Conservation (phyloP, 1,140 invertebrate genomes). For the Brachionus angularis region DNA sequence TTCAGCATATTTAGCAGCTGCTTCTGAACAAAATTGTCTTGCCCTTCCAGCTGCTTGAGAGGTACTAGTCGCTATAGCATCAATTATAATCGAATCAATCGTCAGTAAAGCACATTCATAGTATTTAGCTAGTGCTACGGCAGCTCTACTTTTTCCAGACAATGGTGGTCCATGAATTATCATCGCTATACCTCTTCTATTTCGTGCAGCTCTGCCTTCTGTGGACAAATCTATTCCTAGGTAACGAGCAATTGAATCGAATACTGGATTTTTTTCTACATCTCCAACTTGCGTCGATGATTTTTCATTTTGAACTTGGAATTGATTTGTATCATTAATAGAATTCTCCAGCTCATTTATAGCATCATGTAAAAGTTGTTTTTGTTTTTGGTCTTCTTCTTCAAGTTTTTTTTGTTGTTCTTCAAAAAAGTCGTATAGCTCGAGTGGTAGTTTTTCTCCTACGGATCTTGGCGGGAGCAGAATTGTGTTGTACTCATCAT, state of each 20-base stretch:
- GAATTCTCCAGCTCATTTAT: constrained; percentile 16
- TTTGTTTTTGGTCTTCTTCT: constrained; percentile 51
- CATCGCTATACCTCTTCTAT: constrained; percentile 55
- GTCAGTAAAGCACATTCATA: constrained; percentile 57
- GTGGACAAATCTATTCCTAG: constrained; percentile 56
- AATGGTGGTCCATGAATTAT: constrained; percentile 57
- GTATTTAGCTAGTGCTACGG: constrained; percentile 52
- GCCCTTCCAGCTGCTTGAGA: constrained; percentile 52
- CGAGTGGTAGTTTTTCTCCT: constrained; percentile 54
- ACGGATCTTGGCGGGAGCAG: constrained; percentile 54
- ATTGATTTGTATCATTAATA: not conserved
- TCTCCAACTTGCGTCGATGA: constrained; percentile 50
- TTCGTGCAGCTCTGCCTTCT: constrained; percentile 56
- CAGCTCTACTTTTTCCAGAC: constrained; percentile 50
- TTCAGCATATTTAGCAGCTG: constrained; percentile 52
- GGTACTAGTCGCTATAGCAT: constrained; percentile 56
- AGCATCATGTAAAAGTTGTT: constrained; percentile 45
- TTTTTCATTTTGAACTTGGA: not conserved
- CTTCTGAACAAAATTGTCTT: constrained; percentile 54
- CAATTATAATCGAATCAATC: constrained; percentile 54
- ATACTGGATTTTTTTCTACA: constrained; percentile 57
- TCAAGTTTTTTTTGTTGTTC: constrained; percentile 56
- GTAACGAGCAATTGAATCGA: constrained; percentile 56
- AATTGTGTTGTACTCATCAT: constrained; percentile 57
- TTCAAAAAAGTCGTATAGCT: constrained; percentile 57